Percentiles rank a stretch among this genome's conserved stretches.
Conservation (phyloP, 2,113 vertebrate species). For the Prolemur simus region DNA sequence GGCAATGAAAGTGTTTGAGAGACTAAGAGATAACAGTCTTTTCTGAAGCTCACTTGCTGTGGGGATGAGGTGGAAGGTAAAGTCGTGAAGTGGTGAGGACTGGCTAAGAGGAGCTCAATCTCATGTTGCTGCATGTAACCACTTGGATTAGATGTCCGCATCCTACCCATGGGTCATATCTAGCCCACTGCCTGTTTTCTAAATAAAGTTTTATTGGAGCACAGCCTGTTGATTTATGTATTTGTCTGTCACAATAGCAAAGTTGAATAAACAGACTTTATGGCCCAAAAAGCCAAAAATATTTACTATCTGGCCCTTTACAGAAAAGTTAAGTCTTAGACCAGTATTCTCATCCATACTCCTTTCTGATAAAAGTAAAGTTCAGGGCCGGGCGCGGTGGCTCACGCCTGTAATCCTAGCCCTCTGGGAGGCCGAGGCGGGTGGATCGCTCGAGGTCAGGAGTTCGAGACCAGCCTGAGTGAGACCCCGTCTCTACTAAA, state of each 20-base stretch:
- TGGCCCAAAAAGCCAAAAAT: not conserved
- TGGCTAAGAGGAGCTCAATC: not conserved
- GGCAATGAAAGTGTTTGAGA: not conserved
- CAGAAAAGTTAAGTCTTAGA: not conserved
- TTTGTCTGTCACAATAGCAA: not conserved
- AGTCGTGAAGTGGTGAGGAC: not conserved
- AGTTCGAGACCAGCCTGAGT: no score
- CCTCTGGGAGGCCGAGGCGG: no score
- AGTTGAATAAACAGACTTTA: not conserved
- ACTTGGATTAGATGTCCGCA: not conserved
- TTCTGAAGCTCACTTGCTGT: not conserved
- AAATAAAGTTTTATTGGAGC: not conserved
- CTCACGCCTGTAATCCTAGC: no score
- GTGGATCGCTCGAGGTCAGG: no score
- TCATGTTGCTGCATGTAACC: not conserved
- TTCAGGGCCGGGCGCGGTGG: no score
- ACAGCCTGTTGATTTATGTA: not conserved
- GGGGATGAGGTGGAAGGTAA: not conserved
- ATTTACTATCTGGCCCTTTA: not conserved
- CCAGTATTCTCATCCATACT: not conserved
- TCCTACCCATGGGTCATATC: not conserved
- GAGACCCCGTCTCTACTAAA: no score
- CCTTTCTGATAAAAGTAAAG: constrained; percentile 20
- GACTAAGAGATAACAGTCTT: not conserved
- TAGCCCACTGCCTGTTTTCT: not conserved